Conservation (phyloP, 2,888 invertebrate genomes). For the Leptinotarsa peninsularis region DNA sequence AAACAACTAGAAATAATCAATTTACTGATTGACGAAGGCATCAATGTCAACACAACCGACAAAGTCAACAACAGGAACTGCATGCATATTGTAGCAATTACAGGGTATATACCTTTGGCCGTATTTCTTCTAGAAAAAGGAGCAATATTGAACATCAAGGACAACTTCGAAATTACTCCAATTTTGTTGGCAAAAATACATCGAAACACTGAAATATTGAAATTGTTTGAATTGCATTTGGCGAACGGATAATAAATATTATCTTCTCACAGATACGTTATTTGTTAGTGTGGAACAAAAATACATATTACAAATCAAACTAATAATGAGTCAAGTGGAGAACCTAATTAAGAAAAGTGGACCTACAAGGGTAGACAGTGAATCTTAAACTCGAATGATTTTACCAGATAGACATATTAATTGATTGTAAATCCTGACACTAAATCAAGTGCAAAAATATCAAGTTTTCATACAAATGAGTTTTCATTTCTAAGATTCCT, state of each 20-base stretch:
- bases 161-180: slow-evolving; percentile 39
- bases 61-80: slow-evolving; percentile 62
- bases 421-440: no score
- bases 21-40: slow-evolving; percentile 37
- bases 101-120: slow-evolving; percentile 65
- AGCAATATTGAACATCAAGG: slow-evolving; percentile 58
- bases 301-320: background rate
- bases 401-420: no score
- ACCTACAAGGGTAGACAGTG: no score
- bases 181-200: slow-evolving; percentile 27
- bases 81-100: slow-evolving; percentile 69
- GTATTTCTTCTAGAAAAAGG: slow-evolving; percentile 63
- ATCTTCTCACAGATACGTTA: background rate
- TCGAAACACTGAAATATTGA: slow-evolving; percentile 28
- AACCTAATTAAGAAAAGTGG: no score
- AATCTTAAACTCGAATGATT: no score
- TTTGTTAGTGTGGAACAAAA: background rate
- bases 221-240: slow-evolving; percentile 16
- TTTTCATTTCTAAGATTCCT: no score
- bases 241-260: background rate
- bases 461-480: no score
- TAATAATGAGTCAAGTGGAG: no score
- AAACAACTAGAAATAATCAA: slow-evolving; percentile 65
- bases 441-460: no score
- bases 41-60: slow-evolving; percentile 35